A percentile compares a stretch with the other conserved stretches of the same genome.
Evolutionary conservation across 2,113 vertebrate species (phyloP).

Genomic region (Globicephala melas): DNA sequence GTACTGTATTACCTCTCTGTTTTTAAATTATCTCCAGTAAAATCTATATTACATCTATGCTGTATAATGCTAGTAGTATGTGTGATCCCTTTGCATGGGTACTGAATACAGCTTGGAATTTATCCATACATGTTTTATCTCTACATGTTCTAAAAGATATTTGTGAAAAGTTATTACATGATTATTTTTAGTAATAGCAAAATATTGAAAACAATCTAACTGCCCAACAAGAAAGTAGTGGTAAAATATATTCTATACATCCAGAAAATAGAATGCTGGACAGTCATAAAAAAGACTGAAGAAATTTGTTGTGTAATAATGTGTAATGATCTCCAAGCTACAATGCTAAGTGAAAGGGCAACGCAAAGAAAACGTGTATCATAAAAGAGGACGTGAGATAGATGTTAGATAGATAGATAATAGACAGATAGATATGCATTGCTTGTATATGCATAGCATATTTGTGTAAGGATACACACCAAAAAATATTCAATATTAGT

Average conservation of each 20-base stretch:
- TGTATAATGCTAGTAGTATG: too few species aligned
- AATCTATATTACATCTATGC: not conserved
- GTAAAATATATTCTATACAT: not conserved
- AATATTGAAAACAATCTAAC: not conserved
- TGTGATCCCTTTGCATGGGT: not conserved
- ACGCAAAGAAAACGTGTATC: not conserved
- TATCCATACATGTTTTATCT: not conserved
- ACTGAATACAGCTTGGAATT: not conserved
- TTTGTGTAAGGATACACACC: not conserved
- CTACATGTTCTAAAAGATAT: not conserved
- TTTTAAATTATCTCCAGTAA: not conserved
- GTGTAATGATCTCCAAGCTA: not conserved
- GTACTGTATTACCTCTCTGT: not conserved
- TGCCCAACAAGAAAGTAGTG: not conserved
- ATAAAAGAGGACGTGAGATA: not conserved
- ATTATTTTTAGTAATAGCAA: not conserved
- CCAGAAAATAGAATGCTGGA: not conserved
- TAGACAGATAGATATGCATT: not conserved
- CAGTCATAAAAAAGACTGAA: not conserved
- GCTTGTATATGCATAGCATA: not conserved
- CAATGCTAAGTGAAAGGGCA: not conserved
- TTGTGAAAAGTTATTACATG: not conserved
- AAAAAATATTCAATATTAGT: not conserved
- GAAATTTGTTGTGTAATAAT: not conserved
- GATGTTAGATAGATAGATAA: not conserved